These are phyloP conservation scores for Pomacea canaliculata DNA, from an alignment of 2,888 invertebrate genomes.

Conservation along the genomic window DNA sequence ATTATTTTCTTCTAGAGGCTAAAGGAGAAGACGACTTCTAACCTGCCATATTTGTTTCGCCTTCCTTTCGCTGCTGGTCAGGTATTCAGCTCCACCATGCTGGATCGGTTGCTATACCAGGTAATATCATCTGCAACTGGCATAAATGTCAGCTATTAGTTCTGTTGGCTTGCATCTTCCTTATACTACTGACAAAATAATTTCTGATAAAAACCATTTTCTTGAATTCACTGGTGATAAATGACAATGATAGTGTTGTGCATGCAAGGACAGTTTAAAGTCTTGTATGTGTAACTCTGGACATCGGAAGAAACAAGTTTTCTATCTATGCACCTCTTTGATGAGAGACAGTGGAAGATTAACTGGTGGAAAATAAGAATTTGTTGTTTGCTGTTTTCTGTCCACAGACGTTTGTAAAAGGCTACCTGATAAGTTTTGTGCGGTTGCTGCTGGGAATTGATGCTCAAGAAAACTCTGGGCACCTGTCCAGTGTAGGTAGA, in stretches of 20 bases:
- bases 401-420: slow-evolving; percentile 93
- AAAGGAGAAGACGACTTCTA: slow-evolving; percentile 95
- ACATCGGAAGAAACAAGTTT: no score
- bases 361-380: no score
- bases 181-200: neutral
- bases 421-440: slow-evolving; percentile 98
- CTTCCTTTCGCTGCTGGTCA: slow-evolving; percentile 97
- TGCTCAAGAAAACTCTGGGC: slow-evolving; percentile 97
- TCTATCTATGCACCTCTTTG: no score
- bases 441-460: slow-evolving; percentile 93
- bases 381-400: neutral
- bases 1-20: slow-evolving; percentile 81
- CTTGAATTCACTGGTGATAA: no score
- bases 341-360: no score
- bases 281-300: no score
- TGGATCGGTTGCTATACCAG: slow-evolving; percentile 91
- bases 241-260: no score
- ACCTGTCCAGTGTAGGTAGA: slow-evolving; percentile 89
- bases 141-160: neutral
- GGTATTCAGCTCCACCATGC: slow-evolving; percentile 97
- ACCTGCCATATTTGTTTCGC: slow-evolving; percentile 98
- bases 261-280: no score
- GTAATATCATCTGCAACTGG: slow-evolving; percentile 36
- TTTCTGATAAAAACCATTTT: neutral
- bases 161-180: neutral